Evolutionary conservation across 2,113 vertebrate species (phyloP), one percentile per base, ranked within the genome.

Genomic region (Ammodytes marinus): DNA sequence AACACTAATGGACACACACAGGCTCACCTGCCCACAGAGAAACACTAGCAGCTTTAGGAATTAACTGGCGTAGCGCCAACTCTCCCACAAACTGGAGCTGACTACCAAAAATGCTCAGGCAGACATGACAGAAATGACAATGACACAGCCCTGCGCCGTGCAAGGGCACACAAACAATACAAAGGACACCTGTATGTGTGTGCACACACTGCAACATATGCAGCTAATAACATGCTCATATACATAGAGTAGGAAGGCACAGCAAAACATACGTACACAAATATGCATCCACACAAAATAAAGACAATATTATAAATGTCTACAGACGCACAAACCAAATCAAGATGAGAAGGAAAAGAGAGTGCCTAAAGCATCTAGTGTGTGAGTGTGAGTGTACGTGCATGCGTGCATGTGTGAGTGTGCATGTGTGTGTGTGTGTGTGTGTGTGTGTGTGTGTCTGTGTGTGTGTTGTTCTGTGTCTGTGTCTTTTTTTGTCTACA

Each of bases 81-180:
- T 76, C 37, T 68, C 75, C 69, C 47, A 59, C 86, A 89, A 90
- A 84, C 89, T 70, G 82, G 84, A 84, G 80, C 80, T 80, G 85
- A 86, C 83, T 84, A 85, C 84, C 86, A 80, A 74, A 86, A 91
- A 77, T 57, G 69, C 87, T 85, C 69, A 83, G 57, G 70, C 86
- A 87, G 90, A 91, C 90, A 91, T 86, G 88, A 91, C 75, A 27
- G 68, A 88, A 80, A 89, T 90, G 82, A 88, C 88, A 89, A 91
- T 91, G 72, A 84, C 47, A 54, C 69, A 69, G 74, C 53, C 74
- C 77, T 65, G 66, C 57, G 63, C 65, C 55, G 49, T 63, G 80
- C 75, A 87, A 84, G 82, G 80, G 57, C 90, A 82, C 71, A 43
- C 49, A 76, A 79, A 59, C 53, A n/a, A 27, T 46, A 79, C 59